Evolutionary conservation across 2,797 vertebrate genomes (phyloP), one percentile per base, ranked within the genome.

Genomic region (Schizopygopsis pylzovi): DNA sequence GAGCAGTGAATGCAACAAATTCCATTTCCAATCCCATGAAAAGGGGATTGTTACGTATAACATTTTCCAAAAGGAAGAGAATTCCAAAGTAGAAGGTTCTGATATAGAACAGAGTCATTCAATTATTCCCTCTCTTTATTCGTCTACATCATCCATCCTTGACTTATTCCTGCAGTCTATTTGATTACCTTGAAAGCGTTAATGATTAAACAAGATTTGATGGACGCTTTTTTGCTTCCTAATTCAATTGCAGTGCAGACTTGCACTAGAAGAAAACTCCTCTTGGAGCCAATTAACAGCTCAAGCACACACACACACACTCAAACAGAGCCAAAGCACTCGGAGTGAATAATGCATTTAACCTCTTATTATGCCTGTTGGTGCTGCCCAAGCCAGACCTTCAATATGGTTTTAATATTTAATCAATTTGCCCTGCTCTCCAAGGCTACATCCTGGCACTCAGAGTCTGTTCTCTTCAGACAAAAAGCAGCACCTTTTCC

Each of bases 321-420:
- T 85, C 86, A 65, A 49, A 63, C 92, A 90, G 83, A 88, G 92
- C 92, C 92, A 89, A 94, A 92, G 92, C 90, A 92, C 90, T 92
- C 90, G 86, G 87, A 89, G 88, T 81, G 89, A 92, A 91, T 89
- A 85, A 92, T 86, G 89, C 45, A 80, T 89, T 80, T 77, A 87
- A 87, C 83, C 85, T 82, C 86, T 91, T 90, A 87, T 91, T 81
- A 90, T 79, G 63, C 89, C 91, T 93, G 91, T 94, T 92, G 93
- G 91, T 81, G 43, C 77, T 85, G 89, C 91, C 91, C 93, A 92
- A 92, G 88, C 88, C 82, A 88, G 88, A 88, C 85, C 88, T 90
- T 89, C 88, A 92, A 95, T 92, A 93, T 94, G 90, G 88, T 93
- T 95, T 93, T 68, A 82, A 77, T 81, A 85, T 85, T 85, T 85